These are phyloP conservation scores for Amazona guildingii DNA, from an alignment of 2,113 vertebrate species.

Conservation along the genomic window DNA sequence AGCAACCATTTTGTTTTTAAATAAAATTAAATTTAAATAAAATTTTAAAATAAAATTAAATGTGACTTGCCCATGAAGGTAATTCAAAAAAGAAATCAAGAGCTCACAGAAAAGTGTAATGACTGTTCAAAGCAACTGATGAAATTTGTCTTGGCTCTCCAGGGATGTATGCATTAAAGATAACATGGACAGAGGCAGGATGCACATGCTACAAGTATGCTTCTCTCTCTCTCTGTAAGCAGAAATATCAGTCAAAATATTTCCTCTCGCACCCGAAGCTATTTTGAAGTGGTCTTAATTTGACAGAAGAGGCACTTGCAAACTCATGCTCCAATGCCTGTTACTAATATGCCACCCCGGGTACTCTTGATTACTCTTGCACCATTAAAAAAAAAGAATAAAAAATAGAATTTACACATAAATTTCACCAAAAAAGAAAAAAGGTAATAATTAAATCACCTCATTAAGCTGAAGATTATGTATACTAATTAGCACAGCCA, in stretches of 20 bases:
- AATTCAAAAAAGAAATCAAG: not conserved
- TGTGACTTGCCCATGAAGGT: not conserved
- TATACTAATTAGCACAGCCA: conserved; percentile 30
- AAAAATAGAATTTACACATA: conserved; percentile 42
- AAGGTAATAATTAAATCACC: conserved; percentile 59
- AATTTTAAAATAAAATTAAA: not conserved
- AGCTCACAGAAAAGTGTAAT: not conserved
- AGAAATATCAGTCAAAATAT: not conserved
- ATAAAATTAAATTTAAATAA: too few relatives aligned
- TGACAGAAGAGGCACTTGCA: not conserved
- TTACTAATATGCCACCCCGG: not conserved
- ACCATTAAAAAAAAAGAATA: not conserved
- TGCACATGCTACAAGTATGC: not conserved
- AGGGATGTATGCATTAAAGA: not conserved
- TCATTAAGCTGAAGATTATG: conserved; percentile 45
- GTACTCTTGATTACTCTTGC: not conserved
- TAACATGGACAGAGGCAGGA: not conserved
- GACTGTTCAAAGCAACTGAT: not conserved
- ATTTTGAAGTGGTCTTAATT: not conserved
- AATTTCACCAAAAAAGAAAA: conserved; percentile 61
- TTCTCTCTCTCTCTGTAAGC: not conserved
- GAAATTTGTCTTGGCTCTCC: not conserved
- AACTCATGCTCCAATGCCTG: not conserved
- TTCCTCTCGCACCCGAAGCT: not conserved
- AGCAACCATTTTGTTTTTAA: not conserved